Base-by-base conservation (phyloP, 1,140 invertebrate species). In the Samia ricini region DNA sequence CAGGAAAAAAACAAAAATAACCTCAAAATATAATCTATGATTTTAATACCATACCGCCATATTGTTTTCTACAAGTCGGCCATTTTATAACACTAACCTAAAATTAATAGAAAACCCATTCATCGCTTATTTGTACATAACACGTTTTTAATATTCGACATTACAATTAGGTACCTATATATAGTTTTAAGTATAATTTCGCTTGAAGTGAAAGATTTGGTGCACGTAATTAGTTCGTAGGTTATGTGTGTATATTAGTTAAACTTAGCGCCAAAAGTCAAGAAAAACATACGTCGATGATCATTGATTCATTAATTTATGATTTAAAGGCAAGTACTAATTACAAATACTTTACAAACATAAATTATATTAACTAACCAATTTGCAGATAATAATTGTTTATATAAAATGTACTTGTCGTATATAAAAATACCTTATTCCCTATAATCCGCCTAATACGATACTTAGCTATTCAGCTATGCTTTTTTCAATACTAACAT, bases 61-160 rank as follows among this genome's bases (percentile, higher is more conserved):
- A 59, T 68, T 64, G 42, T 63, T 63, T 66, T 20, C 33, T 10
- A 42, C 12, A 12, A 42, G 56, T 66, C 63, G 49, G 49, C 56
- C 64, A 61, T 67, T 61, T 66, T 69, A 26, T 68, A 61, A 68
- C 56, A 15, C 33, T 42, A 42, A 42, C 15, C 33, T 15, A 42
- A 42, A 12, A 60, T 56, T 23, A 60, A 36, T 56, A 56, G 33
- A 49, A 20, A 59, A 60, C 66, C 62, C 61, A 69, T 68, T 68
- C 64, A 55, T 42, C 33, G 33, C 33, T 42, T 18, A 54, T 63
- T 50, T 75, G 72, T 75, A 72, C 49, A 72, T 75, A 75, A 72
- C 63, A 61, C 54, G 48, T 67, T 68, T 42, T 64, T 66, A 62
- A 66, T 54, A 66, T 64, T 42, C 61, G 68, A 70, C 65, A 75